These are phyloP conservation scores for Dorcus hopei DNA, from an alignment of 2,888 invertebrate species.

Conservation along the genomic window DNA sequence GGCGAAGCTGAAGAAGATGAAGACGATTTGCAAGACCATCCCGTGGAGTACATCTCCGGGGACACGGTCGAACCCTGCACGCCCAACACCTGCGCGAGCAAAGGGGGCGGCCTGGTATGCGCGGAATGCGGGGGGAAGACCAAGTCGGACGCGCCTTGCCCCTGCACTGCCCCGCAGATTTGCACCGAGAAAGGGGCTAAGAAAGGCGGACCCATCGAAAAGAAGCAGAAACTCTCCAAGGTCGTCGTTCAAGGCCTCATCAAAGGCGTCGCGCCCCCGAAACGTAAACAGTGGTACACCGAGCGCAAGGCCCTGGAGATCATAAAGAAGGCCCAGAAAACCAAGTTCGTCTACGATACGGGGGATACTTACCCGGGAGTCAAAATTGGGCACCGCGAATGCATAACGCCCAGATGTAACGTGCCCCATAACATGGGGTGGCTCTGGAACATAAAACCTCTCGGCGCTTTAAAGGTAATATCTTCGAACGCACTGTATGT, in stretches of 20 bases:
- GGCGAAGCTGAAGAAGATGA: not conserved
- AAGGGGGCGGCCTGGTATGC: slow-evolving; percentile 15
- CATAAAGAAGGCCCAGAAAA: slow-evolving; percentile 34
- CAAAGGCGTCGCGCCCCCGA: too few relatives aligned
- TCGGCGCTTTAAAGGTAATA: slow-evolving; percentile 10
- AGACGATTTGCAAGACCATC: too few relatives aligned
- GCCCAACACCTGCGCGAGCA: slow-evolving; percentile 6
- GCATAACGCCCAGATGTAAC: slow-evolving; percentile 51
- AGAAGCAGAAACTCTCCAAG: too few relatives aligned
- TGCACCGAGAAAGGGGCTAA: too few relatives aligned
- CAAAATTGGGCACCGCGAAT: slow-evolving; percentile 56
- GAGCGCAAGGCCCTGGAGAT: too few relatives aligned
- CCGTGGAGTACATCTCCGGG: too few relatives aligned
- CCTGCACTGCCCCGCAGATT: too few relatives aligned
- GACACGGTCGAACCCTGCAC: slow-evolving; percentile 2
- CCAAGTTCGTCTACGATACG: slow-evolving; percentile 53
- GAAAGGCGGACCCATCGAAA: too few relatives aligned
- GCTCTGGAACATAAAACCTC: slow-evolving; percentile 56
- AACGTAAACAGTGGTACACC: too few relatives aligned
- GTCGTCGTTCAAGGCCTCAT: too few relatives aligned
- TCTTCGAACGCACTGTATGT: not conserved
- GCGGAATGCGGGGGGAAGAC: not conserved
- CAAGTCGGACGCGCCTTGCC: too few relatives aligned
- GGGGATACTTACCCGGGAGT: slow-evolving; percentile 56
- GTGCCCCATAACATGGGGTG: slow-evolving; percentile 68